Base-by-base conservation (phyloP, 2,888 invertebrate genomes). In the Leucophenga maculata region DNA sequence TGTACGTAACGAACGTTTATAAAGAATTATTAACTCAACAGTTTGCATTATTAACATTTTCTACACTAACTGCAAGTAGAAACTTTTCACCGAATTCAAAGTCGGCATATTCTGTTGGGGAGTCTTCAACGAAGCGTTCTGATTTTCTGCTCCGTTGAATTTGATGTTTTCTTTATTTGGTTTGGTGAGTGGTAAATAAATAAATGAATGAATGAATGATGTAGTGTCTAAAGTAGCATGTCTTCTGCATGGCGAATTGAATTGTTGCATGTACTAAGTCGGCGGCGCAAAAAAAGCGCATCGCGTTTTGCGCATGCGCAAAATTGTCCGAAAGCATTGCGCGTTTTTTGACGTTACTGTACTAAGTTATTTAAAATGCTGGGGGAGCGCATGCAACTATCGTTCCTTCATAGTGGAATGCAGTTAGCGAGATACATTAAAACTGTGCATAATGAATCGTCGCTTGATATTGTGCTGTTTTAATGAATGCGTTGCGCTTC, bases 71-170 rank as follows among this genome's bases (percentile, higher is more conserved):
- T 39, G 59, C 65, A 69, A 46, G 26, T 26, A 26, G 26, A 26
- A 26, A 26, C 26, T 26, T 26, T 26, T 26, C 4, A 26, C 26
- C 26, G 26, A 26, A 26, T 26, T 26, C 26, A 26, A 26, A 26
- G 46, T 46, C 18, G 50, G 6, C 13, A 18, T 50, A 16, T n/a
- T 50, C n/a, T 50, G 50, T 50, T 50, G 8, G n/a, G 16, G n/a
- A 18, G 50, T 50, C 50, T 50, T 55, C 46, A 18, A 18, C 14
- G 60, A 62, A 59, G 68, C 75, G 77, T 80, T 81, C 84, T 85
- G 85, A 86, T 87, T 87, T 87, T 87, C 86, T 84, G 87, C 87
- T 87, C 85, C 83, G 87, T 67, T 87, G 87, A 77, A 74, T 83
- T 79, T 81, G 70, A 66, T 72, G 71, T 70, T 72, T 72, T 69